Evolutionary conservation across 2,888 invertebrate genomes (phyloP).

Genomic region (Apotomis betuletana): DNA sequence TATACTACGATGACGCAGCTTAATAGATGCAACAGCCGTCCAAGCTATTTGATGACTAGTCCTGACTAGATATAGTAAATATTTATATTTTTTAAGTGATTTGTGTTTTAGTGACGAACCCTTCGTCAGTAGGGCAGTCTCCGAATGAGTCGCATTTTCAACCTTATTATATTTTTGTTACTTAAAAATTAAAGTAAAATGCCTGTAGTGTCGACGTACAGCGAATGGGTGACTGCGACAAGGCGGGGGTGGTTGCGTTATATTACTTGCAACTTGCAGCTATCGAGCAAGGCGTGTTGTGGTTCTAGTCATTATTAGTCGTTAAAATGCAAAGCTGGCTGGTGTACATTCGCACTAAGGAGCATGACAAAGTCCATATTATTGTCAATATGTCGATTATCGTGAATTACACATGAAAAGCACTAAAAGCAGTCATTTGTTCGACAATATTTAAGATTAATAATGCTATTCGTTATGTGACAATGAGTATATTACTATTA

Average conservation of each 20-base stretch:
- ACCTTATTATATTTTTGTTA: too few species aligned
- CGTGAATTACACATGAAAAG: constrained; percentile 36
- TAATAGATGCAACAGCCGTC: constrained; percentile 35
- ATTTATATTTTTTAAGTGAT: not conserved
- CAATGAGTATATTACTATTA: constrained; percentile 20
- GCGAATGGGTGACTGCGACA: not conserved
- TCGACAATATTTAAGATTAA: constrained; percentile 9
- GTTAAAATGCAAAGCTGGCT: constrained; percentile 37
- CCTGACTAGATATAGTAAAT: not conserved
- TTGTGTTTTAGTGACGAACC: too few species aligned
- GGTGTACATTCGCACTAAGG: constrained; percentile 39
- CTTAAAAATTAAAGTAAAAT: too few species aligned
- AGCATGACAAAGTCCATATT: constrained; percentile 31
- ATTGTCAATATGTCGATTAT: constrained; percentile 24
- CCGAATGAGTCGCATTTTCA: too few species aligned
- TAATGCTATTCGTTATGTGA: constrained; percentile 25
- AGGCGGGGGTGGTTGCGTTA: constrained; percentile 24
- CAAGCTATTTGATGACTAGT: not conserved
- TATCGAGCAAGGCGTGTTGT: constrained; percentile 51
- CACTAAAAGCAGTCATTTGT: constrained; percentile 39
- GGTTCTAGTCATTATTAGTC: constrained; percentile 44
- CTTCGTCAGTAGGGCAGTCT: too few species aligned
- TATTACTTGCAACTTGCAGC: constrained; percentile 47
- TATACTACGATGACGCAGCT: constrained; percentile 7
- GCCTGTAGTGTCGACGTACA: too few species aligned